These are phyloP conservation scores for Phataginus tricuspis DNA, from an alignment of 2,797 vertebrate species.

Conservation along the genomic window DNA sequence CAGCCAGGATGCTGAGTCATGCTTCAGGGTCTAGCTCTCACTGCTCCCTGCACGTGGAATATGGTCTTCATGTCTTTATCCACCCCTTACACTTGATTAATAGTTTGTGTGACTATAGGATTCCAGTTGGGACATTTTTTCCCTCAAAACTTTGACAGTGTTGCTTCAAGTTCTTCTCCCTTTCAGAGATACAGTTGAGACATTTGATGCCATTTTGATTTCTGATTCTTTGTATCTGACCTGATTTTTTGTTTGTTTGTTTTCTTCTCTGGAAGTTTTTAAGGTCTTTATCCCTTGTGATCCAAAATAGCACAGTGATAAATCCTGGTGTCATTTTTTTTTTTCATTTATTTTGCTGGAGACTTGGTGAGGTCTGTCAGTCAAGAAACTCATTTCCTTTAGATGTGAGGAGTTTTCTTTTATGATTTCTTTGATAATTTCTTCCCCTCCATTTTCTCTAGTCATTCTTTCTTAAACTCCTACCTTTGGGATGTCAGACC, in stretches of 20 bases:
- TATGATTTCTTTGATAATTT: conserved; percentile 11
- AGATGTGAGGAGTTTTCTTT: background rate
- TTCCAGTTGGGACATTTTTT: background rate
- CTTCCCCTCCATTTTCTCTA: background rate
- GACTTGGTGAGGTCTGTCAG: background rate
- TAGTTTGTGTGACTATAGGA: background rate
- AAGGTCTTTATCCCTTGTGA: background rate
- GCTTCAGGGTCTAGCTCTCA: background rate
- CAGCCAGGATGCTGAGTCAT: background rate
- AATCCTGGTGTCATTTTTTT: background rate
- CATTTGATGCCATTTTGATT: conserved; percentile 15
- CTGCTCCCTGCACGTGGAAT: background rate
- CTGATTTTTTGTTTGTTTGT: background rate
- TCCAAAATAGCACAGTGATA: background rate
- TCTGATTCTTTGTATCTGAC: background rate
- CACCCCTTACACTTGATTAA: background rate
- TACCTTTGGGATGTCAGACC: background rate
- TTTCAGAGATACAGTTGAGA: background rate
- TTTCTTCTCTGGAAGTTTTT: background rate
- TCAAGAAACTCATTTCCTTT: background rate
- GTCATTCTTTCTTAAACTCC: background rate
- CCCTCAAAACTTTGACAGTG: background rate
- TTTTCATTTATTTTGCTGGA: background rate
- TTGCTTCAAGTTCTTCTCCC: background rate
- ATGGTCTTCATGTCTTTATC: background rate